phyloP scores from a whole-genome alignment of 2,797 vertebrate species.

The Vultur gryphus region DNA sequence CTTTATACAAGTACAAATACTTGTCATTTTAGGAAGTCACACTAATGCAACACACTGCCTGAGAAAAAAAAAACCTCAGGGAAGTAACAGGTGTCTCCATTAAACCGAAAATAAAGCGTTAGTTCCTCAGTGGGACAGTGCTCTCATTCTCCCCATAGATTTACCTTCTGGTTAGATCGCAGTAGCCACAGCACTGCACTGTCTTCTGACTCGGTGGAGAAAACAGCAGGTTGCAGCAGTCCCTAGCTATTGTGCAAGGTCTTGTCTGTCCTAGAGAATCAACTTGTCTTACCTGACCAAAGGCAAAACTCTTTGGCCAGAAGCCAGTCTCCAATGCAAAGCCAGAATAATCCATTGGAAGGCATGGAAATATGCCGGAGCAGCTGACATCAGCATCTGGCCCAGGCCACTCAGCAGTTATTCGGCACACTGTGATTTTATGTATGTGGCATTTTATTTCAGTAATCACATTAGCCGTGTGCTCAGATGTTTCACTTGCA shows the following conservation, averaged over 20 bases:
- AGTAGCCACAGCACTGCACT: rapidly evolving
- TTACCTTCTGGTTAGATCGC: background rate
- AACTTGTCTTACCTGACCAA: background rate
- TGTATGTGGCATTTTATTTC: background rate
- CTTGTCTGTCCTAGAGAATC: background rate
- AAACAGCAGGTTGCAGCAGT: background rate
- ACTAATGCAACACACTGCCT: rapidly evolving
- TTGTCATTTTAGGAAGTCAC: background rate
- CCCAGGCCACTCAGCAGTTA: background rate
- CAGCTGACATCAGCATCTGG: background rate
- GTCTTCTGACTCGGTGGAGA: rapidly evolving
- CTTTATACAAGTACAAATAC: background rate
- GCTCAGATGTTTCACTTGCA: background rate
- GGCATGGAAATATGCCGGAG: background rate
- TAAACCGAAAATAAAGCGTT: rapidly evolving
- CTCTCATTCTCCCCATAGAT: background rate
- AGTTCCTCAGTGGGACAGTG: background rate
- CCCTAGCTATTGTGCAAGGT: background rate
- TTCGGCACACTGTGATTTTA: background rate
- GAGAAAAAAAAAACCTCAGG: background rate
- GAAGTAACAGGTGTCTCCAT: background rate
- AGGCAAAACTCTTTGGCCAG: background rate
- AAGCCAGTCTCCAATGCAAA: background rate
- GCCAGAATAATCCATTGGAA: background rate
- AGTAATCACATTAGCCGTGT: background rate